Base-by-base conservation (phyloP, 2,888 invertebrate genomes). In the Bellardia pandia region DNA sequence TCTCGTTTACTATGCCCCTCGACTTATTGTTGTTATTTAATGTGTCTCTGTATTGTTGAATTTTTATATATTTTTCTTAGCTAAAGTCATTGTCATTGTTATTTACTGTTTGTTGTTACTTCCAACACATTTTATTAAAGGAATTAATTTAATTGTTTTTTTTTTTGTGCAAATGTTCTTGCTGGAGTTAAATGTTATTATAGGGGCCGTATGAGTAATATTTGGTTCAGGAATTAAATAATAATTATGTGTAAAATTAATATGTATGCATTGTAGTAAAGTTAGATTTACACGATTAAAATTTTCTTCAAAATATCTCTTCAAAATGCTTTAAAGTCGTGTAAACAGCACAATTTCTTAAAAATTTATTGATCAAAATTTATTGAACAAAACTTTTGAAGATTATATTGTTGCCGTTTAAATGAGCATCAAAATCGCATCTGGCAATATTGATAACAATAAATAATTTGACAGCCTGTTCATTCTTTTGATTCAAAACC, bases 51-150 rank as follows among this genome's bases (percentile, higher is more conserved):
- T 45, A 45, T 37, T 23, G 11, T 58, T 14, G 11, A n/a, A 14
- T 8, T 37, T 53, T 13, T 9, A 16, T 66, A 23, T 23, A 1
- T 42, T 66, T 16, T 66, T 9, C 66, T 42, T 56, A 58, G 42
- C 16, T 56, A 72, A 58, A 56, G 72, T 58, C 58, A 72, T 23
- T 72, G 58, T 72, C 72, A 58, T 72, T 72, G 40, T 72, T 72
- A 42, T 40, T 72, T 58, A 42, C 23, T 58, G 40, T 72, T 72
- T 58, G 16, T 13, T 58, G 23, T 58, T 23, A 71, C 40, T 71
- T 56, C 42, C 58, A 72, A 45, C 42, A 58, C 58, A 16, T 48
- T 48, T 13, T 13, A 14, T 66, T 40, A 42, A 66, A 45, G 13
- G 14, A 13, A 56, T 11, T 56, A 23, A 56, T 56, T 56, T 23